These are phyloP conservation scores for Gambusia holbrooki DNA, from an alignment of 2,113 vertebrate genomes.

Conservation along the genomic window DNA sequence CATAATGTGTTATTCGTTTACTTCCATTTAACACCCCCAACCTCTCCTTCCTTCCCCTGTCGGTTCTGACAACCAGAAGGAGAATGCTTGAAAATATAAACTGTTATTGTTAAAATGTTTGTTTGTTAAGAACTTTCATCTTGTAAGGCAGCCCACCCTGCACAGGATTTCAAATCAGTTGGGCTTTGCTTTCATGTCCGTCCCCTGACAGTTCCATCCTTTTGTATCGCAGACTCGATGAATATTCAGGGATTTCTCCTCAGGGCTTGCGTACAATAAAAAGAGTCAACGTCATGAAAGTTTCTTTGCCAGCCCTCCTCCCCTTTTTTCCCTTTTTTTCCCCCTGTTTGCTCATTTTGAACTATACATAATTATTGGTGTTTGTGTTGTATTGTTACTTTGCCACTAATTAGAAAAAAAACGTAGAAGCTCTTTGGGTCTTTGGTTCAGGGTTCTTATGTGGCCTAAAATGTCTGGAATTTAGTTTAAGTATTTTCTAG, in stretches of 20 bases:
- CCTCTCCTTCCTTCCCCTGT: constrained; percentile 43
- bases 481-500: no score
- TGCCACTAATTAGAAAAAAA: constrained; percentile 68
- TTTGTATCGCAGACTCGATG: constrained; percentile 81
- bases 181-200: constrained; percentile 82
- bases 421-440: constrained; percentile 56
- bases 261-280: constrained; percentile 77
- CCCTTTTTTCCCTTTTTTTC: constrained; percentile 18
- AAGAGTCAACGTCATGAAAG: constrained; percentile 78
- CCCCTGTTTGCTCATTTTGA: constrained; percentile 61
- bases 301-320: constrained; percentile 62
- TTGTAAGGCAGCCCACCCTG: constrained; percentile 81
- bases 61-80: constrained; percentile 68
- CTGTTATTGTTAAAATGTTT: constrained; percentile 86
- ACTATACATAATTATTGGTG: constrained; percentile 67
- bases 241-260: constrained; percentile 84
- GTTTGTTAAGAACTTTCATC: constrained; percentile 85
- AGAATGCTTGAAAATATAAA: constrained; percentile 78
- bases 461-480: background rate
- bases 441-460: constrained; percentile 24
- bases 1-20: constrained; percentile 72
- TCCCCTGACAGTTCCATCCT: constrained; percentile 79
- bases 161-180: constrained; percentile 78
- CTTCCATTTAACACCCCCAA: constrained; percentile 71
- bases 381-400: constrained; percentile 66